phyloP scores from a whole-genome alignment of 2,113 vertebrate genomes.

The Erinaceus europaeus region DNA sequence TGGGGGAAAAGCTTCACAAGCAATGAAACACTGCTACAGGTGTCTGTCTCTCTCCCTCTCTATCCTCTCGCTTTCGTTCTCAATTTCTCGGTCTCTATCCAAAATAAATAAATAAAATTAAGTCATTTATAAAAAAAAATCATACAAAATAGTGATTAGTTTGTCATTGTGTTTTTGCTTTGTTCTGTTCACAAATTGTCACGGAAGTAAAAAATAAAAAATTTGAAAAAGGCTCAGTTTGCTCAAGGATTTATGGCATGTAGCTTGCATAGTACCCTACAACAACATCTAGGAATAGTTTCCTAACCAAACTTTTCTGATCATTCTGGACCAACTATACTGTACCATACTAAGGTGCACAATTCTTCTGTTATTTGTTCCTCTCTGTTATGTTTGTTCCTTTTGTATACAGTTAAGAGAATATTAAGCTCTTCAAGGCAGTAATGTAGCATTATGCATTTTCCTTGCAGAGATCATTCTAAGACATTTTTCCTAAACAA shows the following conservation, averaged over 20 bases:
- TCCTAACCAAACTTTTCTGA: not conserved
- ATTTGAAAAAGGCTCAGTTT: not conserved
- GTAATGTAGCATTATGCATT: not conserved
- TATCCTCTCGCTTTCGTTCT: too few species aligned
- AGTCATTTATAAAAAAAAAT: too few species aligned
- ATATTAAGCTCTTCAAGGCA: conserved; percentile 10
- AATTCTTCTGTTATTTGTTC: not conserved
- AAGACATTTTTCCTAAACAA: not conserved
- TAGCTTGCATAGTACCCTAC: not conserved
- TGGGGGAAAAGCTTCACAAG: too few species aligned
- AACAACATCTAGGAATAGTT: not conserved
- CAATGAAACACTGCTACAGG: too few species aligned
- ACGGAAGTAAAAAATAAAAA: not conserved
- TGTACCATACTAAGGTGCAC: not conserved
- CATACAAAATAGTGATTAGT: not conserved
- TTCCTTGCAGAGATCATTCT: not conserved
- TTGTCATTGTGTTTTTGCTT: not conserved
- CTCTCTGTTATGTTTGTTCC: not conserved
- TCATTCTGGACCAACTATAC: not conserved
- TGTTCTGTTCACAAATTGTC: conserved; percentile 9
- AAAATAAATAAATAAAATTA: too few species aligned
- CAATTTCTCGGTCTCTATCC: too few species aligned
- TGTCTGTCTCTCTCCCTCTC: too few species aligned
- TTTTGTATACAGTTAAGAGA: not conserved
- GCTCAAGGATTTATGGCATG: not conserved